phyloP scores from a whole-genome alignment of 2,888 invertebrate species.

The Hypena proboscidalis region DNA sequence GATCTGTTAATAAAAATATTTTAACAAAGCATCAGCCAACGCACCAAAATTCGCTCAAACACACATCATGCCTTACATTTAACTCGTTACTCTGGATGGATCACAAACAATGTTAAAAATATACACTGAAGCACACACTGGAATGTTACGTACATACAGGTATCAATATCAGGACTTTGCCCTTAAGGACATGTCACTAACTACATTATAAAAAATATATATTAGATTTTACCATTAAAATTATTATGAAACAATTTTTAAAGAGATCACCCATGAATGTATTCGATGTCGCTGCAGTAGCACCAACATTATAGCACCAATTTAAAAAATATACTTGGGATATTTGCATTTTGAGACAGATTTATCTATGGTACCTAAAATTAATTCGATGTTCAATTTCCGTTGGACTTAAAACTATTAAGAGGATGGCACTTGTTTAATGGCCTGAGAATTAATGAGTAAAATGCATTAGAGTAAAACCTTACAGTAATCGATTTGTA shows the following conservation, averaged over 20 bases:
- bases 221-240: slow-evolving; percentile 50
- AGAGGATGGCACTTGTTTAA: slow-evolving; percentile 84
- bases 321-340: slow-evolving; percentile 45
- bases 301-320: slow-evolving; percentile 70
- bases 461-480: slow-evolving; percentile 82
- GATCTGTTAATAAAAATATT: slow-evolving; percentile 18
- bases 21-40: slow-evolving; percentile 67
- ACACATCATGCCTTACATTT: slow-evolving; percentile 81
- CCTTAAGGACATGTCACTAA: slow-evolving; percentile 52
- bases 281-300: slow-evolving; percentile 69
- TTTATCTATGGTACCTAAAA: slow-evolving; percentile 51
- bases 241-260: slow-evolving; percentile 58
- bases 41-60: slow-evolving; percentile 63
- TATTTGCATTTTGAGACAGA: slow-evolving; percentile 43
- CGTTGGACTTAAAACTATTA: slow-evolving; percentile 78
- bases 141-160: slow-evolving; percentile 84
- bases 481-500: slow-evolving; percentile 59
- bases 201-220: slow-evolving; percentile 78
- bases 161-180: slow-evolving; percentile 74
- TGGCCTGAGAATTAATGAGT: slow-evolving; percentile 85
- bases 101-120: slow-evolving; percentile 80
- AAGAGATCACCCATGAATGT: slow-evolving; percentile 79
- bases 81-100: slow-evolving; percentile 78
- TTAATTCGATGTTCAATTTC: slow-evolving; percentile 69
- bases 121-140: slow-evolving; percentile 80